Evolutionary conservation across 2,113 vertebrate genomes (phyloP).

Genomic region (Chlamydotis undulata): DNA sequence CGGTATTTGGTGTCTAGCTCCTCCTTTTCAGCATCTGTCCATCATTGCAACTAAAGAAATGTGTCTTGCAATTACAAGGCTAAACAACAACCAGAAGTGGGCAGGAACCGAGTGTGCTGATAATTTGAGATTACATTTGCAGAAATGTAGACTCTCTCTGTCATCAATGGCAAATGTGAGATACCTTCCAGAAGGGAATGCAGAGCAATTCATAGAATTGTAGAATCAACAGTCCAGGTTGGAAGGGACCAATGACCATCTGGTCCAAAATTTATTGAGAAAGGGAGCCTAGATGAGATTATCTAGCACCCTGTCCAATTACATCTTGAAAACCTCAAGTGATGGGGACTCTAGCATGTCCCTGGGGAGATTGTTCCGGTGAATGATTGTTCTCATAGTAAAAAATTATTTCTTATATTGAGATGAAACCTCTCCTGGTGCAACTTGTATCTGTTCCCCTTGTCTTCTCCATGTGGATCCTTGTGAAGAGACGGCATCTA

Average conservation of each 20-base stretch:
- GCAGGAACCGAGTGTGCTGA: background rate
- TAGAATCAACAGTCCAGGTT: background rate
- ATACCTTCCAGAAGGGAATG: background rate
- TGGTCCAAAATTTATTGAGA: background rate
- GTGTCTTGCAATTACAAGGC: background rate
- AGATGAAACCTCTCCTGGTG: background rate
- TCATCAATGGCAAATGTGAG: background rate
- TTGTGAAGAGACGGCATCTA: background rate
- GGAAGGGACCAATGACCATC: background rate
- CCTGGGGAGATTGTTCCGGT: background rate
- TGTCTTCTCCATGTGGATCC: background rate
- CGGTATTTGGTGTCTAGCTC: background rate
- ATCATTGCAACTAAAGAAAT: background rate
- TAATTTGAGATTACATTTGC: background rate
- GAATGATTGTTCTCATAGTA: background rate
- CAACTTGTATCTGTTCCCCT: background rate
- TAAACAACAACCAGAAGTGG: background rate
- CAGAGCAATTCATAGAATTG: background rate
- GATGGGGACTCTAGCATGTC: accelerated
- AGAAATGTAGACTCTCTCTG: background rate
- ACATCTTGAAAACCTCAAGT: background rate
- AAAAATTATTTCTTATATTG: background rate
- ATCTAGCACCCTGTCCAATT: background rate
- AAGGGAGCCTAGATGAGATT: background rate
- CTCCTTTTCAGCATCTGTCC: background rate